Evolutionary conservation across 1,140 invertebrate genomes (phyloP).

Genomic region (Cyclina sinensis): DNA sequence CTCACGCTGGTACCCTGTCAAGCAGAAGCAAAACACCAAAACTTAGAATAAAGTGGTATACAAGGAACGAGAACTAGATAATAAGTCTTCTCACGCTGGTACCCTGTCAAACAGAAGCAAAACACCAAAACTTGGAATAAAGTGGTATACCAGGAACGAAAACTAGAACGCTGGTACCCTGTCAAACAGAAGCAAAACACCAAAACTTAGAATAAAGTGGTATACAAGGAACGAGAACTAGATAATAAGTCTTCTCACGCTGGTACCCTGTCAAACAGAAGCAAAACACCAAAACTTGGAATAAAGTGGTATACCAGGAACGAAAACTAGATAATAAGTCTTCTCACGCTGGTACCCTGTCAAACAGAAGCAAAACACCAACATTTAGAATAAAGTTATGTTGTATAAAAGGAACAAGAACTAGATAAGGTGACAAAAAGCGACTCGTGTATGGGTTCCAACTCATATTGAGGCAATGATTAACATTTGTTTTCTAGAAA

Average conservation of each 20-base stretch:
- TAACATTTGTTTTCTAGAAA: too few relatives aligned
- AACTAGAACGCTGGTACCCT: neutral
- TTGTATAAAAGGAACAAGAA: neutral
- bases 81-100: neutral
- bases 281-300: neutral
- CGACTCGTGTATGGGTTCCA: neutral
- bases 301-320: neutral
- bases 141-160: too few relatives aligned
- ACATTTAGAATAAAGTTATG: neutral
- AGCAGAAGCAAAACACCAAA: neutral
- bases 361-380: neutral
- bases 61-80: too few relatives aligned
- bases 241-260: slow-evolving; percentile 92
- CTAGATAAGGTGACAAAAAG: neutral
- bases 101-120: neutral
- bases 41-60: neutral
- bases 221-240: too few relatives aligned
- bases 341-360: too few relatives aligned
- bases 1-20: neutral
- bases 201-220: neutral
- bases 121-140: too few relatives aligned
- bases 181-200: neutral
- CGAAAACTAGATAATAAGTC: too few relatives aligned
- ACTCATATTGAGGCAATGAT: neutral
- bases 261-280: slow-evolving; percentile 91